phyloP scores from a whole-genome alignment of 2,888 invertebrate genomes.

The Nephrotoma guestfalica region DNA sequence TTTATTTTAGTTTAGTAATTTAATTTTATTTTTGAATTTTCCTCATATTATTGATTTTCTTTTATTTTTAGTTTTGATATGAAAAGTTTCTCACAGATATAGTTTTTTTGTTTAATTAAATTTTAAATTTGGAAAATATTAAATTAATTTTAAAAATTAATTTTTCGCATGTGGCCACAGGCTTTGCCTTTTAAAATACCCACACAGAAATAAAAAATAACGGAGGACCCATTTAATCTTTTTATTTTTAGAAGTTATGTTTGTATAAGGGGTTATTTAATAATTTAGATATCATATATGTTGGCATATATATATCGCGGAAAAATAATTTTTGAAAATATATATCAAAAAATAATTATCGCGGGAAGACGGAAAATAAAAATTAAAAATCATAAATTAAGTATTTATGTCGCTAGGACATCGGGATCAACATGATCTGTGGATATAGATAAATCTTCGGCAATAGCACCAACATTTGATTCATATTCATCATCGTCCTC shows the following conservation, averaged over 20 bases:
- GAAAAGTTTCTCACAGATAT: constrained; percentile 4
- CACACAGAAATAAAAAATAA: not conserved
- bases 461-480: not conserved
- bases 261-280: not conserved
- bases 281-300: not conserved
- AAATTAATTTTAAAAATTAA: not conserved
- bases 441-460: constrained; percentile 5
- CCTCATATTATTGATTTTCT: not conserved
- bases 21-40: not conserved
- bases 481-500: not conserved
- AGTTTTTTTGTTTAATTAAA: not conserved
- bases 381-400: not conserved
- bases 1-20: not conserved
- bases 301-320: not conserved
- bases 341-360: not conserved
- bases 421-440: constrained; percentile 4
- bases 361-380: not conserved
- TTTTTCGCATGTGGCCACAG: not conserved
- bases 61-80: not conserved
- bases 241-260: not conserved
- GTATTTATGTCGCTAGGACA: not conserved
- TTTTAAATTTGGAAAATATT: not conserved
- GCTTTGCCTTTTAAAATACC: not conserved
- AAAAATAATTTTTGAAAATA: not conserved
- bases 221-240: not conserved